Base-by-base conservation (phyloP, 1,140 invertebrate genomes). In the Drosophila truncata region DNA sequence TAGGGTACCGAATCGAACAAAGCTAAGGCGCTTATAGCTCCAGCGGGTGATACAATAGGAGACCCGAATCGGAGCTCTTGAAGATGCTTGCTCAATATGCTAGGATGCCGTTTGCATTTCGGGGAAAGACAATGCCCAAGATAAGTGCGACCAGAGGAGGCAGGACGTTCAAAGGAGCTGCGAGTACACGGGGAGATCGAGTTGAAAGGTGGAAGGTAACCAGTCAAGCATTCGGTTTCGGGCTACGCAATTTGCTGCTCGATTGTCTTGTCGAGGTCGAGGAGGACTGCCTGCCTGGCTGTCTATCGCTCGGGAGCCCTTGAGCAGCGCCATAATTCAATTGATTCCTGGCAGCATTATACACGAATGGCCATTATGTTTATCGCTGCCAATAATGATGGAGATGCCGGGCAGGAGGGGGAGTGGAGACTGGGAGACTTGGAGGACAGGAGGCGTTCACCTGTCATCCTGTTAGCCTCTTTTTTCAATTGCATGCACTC, bases 181-280 rank as follows among this genome's bases (percentile, higher is more conserved):
- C 33, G 25, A 25, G 39, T 44, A 41, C 27, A n/a, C 52, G 20
- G 11, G 44, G 20, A 23, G 39, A 18, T 42, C 37, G 35, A 69
- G 50, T 37, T 25, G 52, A 55, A 55, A 37, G 50, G 50, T 52
- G 50, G 13, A 52, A 52, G 52, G 33, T 37, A 55, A 55, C 35
- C 44, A 62, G 62, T 78, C 64, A 60, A 67, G 67, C 75, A 86
- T 86, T 86, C 65, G 83, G 74, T 82, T 90, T 84, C 66, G 73
- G 70, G 85, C 80, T 78, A 90, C 81, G 82, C 85, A 90, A 88
- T 88, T 88, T 88, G 85, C 80, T 90, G 85, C 81, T 88, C 85
- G 82, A 88, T 88, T 88, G 84, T 88, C 76, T 88, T 80, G 66
- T 59, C 62, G 65, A 23, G 52, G 20, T 54, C 33, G 46, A 57